Evolutionary conservation across 2,888 invertebrate species (phyloP).

Genomic region (Gnatocerus cornutus): DNA sequence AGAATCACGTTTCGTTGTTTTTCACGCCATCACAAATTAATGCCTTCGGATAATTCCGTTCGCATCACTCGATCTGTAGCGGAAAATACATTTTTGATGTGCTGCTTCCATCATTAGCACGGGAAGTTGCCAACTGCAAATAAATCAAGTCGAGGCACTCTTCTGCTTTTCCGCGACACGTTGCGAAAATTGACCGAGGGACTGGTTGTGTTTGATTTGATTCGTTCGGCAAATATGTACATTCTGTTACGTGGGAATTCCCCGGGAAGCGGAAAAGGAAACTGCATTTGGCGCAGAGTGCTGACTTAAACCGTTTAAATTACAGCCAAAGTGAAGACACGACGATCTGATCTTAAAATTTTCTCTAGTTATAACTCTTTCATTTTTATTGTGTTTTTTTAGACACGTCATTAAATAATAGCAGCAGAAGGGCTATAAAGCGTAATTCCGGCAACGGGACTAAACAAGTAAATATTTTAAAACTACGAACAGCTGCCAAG

Average conservation of each 20-base stretch:
- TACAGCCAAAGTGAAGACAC: too few species aligned
- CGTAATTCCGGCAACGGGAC: slow-evolving; percentile 1
- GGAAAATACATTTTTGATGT: slow-evolving; percentile 56
- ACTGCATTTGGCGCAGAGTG: too few species aligned
- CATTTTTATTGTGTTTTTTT: not conserved
- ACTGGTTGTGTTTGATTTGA: slow-evolving; percentile 28
- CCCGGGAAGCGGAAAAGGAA: not conserved
- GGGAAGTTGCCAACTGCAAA: slow-evolving; percentile 43
- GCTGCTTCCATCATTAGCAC: slow-evolving; percentile 47
- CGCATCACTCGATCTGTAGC: slow-evolving; percentile 50
- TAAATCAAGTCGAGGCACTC: slow-evolving; percentile 36
- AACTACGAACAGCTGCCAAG: slow-evolving; percentile 5
- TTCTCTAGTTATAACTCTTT: too few species aligned
- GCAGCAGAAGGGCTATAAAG: not conserved
- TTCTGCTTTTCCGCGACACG: not conserved
- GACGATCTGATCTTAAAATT: too few species aligned
- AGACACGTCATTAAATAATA: not conserved
- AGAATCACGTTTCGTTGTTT: slow-evolving; percentile 56
- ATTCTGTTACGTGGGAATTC: slow-evolving; percentile 21
- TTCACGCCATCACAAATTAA: slow-evolving; percentile 55
- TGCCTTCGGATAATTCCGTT: slow-evolving; percentile 53
- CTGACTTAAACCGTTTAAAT: too few species aligned
- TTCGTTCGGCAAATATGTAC: slow-evolving; percentile 38
- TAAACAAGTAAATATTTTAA: slow-evolving; percentile 12
- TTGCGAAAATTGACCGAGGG: slow-evolving; percentile 34